Conservation (phyloP, 2,797 vertebrate species). For the Crenuchus spilurus region DNA sequence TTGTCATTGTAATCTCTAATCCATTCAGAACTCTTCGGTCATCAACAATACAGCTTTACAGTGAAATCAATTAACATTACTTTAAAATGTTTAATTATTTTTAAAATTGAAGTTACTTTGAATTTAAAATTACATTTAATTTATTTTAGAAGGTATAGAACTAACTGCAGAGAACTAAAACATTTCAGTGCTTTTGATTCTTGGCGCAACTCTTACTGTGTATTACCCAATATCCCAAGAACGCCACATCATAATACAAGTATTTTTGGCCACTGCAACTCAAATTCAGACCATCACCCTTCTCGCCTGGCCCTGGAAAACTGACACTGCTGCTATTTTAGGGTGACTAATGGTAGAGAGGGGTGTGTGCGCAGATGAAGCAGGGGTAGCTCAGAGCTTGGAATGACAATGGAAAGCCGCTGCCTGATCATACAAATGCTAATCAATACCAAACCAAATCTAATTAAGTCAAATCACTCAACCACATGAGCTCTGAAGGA, state of each 20-base stretch:
- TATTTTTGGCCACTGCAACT: slow-evolving; percentile 26
- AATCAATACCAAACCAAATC: not conserved
- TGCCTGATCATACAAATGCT: not conserved
- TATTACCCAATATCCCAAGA: not conserved
- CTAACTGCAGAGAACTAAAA: not conserved
- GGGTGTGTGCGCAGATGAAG: slow-evolving; percentile 2
- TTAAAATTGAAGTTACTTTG: too few relatives aligned
- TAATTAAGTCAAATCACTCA: not conserved
- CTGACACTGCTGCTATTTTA: slow-evolving; percentile 62
- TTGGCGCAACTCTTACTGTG: too few relatives aligned
- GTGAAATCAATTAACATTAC: too few relatives aligned
- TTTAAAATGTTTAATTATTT: too few relatives aligned
- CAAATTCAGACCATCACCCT: not conserved
- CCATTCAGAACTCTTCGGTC: too few relatives aligned
- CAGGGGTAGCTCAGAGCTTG: slow-evolving; percentile 28
- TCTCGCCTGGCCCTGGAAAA: slow-evolving; percentile 52
- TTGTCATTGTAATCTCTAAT: too few relatives aligned
- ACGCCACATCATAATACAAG: not conserved
- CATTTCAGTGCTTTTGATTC: not conserved
- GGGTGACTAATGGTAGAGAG: slow-evolving; percentile 39
- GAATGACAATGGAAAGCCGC: slow-evolving; percentile 36
- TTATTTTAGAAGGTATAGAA: not conserved
- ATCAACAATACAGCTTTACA: too few relatives aligned
- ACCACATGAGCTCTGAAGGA: too few relatives aligned
- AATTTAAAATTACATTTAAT: too few relatives aligned